Percentiles rank a stretch among this genome's conserved stretches.
These are phyloP conservation scores for Cisticola juncidis DNA, from an alignment of 2,113 vertebrate species.

Conservation along the genomic window DNA sequence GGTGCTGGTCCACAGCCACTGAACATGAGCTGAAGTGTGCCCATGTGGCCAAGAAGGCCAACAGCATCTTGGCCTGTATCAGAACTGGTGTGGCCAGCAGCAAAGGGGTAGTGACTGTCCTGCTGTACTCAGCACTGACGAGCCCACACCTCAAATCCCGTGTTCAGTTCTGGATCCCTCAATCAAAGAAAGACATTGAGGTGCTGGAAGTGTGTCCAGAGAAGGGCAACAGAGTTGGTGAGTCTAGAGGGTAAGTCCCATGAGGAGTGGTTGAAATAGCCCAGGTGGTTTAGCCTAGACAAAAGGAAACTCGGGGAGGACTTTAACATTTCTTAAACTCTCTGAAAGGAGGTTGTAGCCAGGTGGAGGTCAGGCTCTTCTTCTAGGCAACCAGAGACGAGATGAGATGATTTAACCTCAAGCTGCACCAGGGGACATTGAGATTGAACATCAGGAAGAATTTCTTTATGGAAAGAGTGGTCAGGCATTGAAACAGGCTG, in stretches of 20 bases:
- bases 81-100: not conserved
- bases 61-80: not conserved
- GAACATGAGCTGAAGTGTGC: not conserved
- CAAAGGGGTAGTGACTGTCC: not conserved
- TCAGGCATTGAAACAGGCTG: not conserved
- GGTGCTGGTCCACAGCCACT: not conserved
- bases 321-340: not conserved
- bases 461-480: not conserved
- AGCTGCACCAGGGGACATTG: not conserved
- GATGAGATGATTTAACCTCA: not conserved
- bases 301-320: not conserved
- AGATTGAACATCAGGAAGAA: not conserved
- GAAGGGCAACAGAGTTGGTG: rapidly evolving
- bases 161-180: not conserved
- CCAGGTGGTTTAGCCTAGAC: not conserved
- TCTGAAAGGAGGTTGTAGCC: not conserved
- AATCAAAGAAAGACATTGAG: not conserved
- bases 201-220: not conserved
- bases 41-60: not conserved
- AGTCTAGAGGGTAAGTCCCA: not conserved
- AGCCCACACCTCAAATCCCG: rapidly evolving
- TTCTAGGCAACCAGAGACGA: rapidly evolving
- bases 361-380: not conserved
- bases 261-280: not conserved
- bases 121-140: not conserved